Evolutionary conservation across 2,113 vertebrate genomes (phyloP).

Genomic region (Smithornis capensis): DNA sequence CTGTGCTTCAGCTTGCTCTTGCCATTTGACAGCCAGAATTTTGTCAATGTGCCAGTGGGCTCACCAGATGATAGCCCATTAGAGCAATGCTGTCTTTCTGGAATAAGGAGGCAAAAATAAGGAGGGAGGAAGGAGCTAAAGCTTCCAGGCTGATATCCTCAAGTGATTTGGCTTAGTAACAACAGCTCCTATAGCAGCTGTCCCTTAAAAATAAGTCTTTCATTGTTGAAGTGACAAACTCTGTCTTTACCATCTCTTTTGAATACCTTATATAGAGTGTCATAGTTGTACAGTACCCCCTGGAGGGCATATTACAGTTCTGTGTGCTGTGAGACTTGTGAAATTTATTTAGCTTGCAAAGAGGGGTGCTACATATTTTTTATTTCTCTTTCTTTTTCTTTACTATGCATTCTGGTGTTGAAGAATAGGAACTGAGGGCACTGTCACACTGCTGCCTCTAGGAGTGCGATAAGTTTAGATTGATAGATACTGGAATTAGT

Average conservation of each 20-base stretch:
- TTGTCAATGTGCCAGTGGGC: not conserved
- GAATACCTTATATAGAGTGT: not conserved
- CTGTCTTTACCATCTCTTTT: not conserved
- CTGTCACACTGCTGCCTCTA: not conserved
- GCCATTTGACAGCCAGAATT: not conserved
- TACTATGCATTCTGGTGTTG: not conserved
- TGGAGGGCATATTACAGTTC: not conserved
- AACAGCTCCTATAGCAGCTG: not conserved
- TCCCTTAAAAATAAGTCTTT: not conserved
- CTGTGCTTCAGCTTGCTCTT: not conserved
- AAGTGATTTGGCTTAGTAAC: not conserved
- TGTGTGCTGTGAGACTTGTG: not conserved
- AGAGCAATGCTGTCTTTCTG: not conserved
- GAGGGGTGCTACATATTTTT: not conserved
- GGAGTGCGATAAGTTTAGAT: not conserved
- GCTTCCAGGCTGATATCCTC: not conserved
- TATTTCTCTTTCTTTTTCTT: not conserved
- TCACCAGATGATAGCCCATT: not conserved
- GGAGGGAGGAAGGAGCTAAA: not conserved
- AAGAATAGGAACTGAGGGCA: not conserved
- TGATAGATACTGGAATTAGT: not conserved
- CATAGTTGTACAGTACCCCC: not conserved
- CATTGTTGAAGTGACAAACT: not conserved
- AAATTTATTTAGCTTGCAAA: not conserved
- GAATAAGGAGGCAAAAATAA: not conserved